These are phyloP conservation scores for Paratilapia polleni DNA, from an alignment of 2,113 vertebrate genomes.

Conservation along the genomic window DNA sequence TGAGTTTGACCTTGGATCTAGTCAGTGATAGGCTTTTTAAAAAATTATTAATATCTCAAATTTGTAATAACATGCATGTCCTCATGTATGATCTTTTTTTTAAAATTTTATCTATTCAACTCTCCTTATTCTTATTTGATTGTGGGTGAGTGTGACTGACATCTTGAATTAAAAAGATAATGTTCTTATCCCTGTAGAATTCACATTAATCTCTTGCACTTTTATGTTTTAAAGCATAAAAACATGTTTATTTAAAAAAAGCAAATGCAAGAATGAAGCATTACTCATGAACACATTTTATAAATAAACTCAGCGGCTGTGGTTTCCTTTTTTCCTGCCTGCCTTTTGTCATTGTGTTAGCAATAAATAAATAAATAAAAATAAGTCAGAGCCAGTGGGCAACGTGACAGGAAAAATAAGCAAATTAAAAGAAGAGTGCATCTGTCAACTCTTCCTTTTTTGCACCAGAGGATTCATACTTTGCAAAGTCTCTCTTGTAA, in stretches of 20 bases:
- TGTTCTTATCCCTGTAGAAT: not conserved
- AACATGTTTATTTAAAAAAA: not conserved
- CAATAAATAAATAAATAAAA: slow-evolving; percentile 31
- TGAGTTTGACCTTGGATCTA: not conserved
- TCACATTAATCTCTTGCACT: not conserved
- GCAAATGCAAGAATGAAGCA: slow-evolving; percentile 1
- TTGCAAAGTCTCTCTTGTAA: slow-evolving; percentile 41
- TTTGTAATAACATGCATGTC: not conserved
- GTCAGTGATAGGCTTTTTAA: not conserved
- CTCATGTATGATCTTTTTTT: not conserved
- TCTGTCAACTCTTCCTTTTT: slow-evolving; percentile 23
- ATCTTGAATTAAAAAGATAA: not conserved
- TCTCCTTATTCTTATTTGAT: not conserved
- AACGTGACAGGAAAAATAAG: slow-evolving; percentile 32
- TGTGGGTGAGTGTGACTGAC: not conserved
- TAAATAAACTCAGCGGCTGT: slow-evolving; percentile 34
- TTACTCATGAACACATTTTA: slow-evolving; percentile 5
- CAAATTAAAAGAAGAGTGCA: slow-evolving; percentile 24
- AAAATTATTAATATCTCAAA: not conserved
- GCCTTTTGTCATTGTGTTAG: slow-evolving; percentile 35
- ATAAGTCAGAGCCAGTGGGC: slow-evolving; percentile 40
- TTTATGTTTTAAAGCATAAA: not conserved
- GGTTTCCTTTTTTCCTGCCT: not conserved
- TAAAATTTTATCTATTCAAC: not conserved
- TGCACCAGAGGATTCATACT: slow-evolving; percentile 27